Base-by-base conservation (phyloP, 2,113 vertebrate genomes). In the Herpetotheres cachinnans region DNA sequence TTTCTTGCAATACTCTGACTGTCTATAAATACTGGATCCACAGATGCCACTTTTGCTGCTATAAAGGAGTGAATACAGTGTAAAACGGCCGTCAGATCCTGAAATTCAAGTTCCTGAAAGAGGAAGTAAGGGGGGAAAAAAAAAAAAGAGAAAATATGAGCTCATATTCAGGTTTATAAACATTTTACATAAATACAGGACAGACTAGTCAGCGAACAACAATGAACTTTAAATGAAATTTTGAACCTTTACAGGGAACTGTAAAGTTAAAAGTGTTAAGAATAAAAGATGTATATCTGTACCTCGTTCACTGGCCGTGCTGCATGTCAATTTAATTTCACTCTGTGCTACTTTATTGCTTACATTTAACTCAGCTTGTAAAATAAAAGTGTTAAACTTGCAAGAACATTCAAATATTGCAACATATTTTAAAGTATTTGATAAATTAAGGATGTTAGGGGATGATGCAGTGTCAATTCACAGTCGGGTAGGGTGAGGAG, bases 1-100 rank as follows among this genome's bases (percentile, higher is more conserved):
- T 98, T 99, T 96, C 98, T 98, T 90, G 98, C 94, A 89, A 98
- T 94, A 95, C 98, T 98, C 93, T 99, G 99, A 95, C 98, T 98
- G 97, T 98, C 98, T 95, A 99, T 97, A 84, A 99, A 99, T 27
- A 98, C 92, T 11, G 99, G 99, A 97, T 99, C 99, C 98, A 99
- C 97, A 46, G 99, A 98, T 94, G 99, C 99, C 98, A 99, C 99
- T 98, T 99, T 99, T 91, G 99, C 99, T 73, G 99, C 99, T 55
- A 99, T 98, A 97, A 99, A 99, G 84, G 99, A 98, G 93, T 99
- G 99, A 78, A 99, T 98, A 77, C 99, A 99, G 86, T 99, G 99
- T 89, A 99, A 98, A 92, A 99, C 98, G 4, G 98, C 98, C 0
- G 99, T 99, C 90, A 99, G 98, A 95, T 99, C 99, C 63, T 98